Evolutionary conservation across 2,113 vertebrate species (phyloP).

Genomic region (Hippocampus abdominalis): DNA sequence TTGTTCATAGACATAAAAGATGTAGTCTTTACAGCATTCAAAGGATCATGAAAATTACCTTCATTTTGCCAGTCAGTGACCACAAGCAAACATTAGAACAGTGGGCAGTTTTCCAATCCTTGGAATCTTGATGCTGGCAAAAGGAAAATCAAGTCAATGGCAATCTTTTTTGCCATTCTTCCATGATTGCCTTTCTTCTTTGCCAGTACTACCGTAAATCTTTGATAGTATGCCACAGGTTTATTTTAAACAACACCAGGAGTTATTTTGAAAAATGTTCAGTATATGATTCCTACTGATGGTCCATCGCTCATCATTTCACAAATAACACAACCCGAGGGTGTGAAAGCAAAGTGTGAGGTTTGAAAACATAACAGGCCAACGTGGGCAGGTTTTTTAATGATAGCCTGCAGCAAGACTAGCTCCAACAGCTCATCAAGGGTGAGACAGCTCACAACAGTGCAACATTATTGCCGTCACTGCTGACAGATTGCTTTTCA

Average conservation of each 20-base stretch:
- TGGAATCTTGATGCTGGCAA: not conserved
- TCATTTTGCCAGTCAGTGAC: not conserved
- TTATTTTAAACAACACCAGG: not conserved
- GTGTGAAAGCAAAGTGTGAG: conserved; percentile 31
- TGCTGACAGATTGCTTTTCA: conserved; percentile 43
- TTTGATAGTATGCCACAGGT: not conserved
- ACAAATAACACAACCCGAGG: conserved; percentile 38
- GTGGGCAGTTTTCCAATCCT: not conserved
- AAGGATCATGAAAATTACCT: not conserved
- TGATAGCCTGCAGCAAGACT: conserved; percentile 42
- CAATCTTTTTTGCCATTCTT: not conserved
- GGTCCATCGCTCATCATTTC: conserved; percentile 14
- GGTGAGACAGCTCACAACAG: conserved; percentile 20
- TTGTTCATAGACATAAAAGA: not conserved
- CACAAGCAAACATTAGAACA: not conserved
- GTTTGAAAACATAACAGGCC: conserved; percentile 18
- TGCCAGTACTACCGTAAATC: not conserved
- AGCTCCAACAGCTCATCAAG: conserved; percentile 36
- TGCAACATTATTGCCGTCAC: conserved; percentile 12
- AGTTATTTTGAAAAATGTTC: not conserved
- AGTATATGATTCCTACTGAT: conserved; percentile 5
- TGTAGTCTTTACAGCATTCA: not conserved
- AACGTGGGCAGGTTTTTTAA: conserved; percentile 26
- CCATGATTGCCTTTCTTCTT: not conserved
- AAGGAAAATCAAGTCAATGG: not conserved